Base-by-base conservation (phyloP, 2,113 vertebrate genomes). In the Oryzias melastigma region DNA sequence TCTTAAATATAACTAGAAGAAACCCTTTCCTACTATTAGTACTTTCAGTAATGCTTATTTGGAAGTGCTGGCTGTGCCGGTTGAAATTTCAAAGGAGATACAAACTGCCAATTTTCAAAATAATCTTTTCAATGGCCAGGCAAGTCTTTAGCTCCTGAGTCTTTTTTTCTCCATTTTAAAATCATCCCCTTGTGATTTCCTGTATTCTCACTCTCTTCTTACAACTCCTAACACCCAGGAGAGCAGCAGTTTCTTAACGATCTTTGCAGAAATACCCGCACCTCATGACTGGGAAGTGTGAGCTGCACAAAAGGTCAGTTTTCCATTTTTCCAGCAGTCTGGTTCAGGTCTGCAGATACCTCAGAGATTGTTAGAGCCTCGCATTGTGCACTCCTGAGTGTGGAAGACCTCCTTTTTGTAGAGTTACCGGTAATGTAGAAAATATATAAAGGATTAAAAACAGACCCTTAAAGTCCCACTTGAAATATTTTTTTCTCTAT, bases 391-490 rank as follows among this genome's bases (percentile, higher is more conserved):
- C 47, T 40, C 73, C 52, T 18, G 62, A 68, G 53, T 27, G 67
- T 45, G 8, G 58, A 22, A 77, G 77, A 81, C 82, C 72, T 49
- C 60, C 62, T 53, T 62, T 52, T 64, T 82, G 81, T 76, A 75
- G 62, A 79, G 78, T 84, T 73, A 74, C 52, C 68, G 71, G 52
- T 78, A 73, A 77, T 20, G n/a, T 70, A 50, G 62, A 50, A 73
- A 85, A 85, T 86, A 85, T 79, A 68, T 78, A 77, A 78, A 81
- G 75, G 72, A 80, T 84, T 75, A 77, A 75, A 35, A 68, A 67
- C 60, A 78, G 78, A 90, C 86, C 83, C 79, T 68, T 29, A 62
- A 22, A 22, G 22, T 22, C 22, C 22, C 22, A 27, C 3, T 27
- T 5, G 4, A 27, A 5, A 5, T 27, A 27, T 27, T 27, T 27